phyloP scores from a whole-genome alignment of 2,888 invertebrate genomes.

The Iselma pallidipennis region DNA sequence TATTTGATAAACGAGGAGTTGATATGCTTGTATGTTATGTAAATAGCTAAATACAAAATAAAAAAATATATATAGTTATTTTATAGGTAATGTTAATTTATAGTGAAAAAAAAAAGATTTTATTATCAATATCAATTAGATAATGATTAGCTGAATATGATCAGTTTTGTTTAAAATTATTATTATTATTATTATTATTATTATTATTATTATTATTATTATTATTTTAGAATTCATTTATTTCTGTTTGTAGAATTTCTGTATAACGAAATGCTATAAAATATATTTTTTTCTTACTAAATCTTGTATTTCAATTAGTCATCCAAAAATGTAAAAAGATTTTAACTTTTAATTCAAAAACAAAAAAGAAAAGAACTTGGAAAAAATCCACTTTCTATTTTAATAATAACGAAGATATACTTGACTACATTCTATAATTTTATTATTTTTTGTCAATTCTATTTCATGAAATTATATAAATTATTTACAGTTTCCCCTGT shows the following conservation, averaged over 20 bases:
- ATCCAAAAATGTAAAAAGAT: no score
- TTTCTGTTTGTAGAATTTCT: constrained; percentile 36
- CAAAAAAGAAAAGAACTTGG: no score
- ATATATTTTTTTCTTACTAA: constrained; percentile 45
- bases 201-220: constrained; percentile 36
- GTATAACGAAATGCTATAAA: constrained; percentile 42
- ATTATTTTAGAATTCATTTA: constrained; percentile 27
- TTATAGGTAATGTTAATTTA: constrained; percentile 36
- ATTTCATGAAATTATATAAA: no score
- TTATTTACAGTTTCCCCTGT: no score
- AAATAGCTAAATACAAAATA: constrained; percentile 22
- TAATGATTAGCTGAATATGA: neutral
- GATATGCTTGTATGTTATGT: constrained; percentile 31
- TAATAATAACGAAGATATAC: no score
- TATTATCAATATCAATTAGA: constrained; percentile 13
- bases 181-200: constrained; percentile 24
- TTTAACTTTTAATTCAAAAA: no score
- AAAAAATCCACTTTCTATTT: no score
- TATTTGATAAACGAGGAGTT: constrained; percentile 24
- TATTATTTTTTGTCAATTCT: no score
- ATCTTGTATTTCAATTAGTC: neutral
- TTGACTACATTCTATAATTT: no score
- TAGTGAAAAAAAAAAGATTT: constrained; percentile 25
- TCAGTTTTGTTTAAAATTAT: neutral
- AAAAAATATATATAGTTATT: constrained; percentile 17